Conservation (phyloP, 2,797 vertebrate genomes). For the Bovichtus diacanthus region DNA sequence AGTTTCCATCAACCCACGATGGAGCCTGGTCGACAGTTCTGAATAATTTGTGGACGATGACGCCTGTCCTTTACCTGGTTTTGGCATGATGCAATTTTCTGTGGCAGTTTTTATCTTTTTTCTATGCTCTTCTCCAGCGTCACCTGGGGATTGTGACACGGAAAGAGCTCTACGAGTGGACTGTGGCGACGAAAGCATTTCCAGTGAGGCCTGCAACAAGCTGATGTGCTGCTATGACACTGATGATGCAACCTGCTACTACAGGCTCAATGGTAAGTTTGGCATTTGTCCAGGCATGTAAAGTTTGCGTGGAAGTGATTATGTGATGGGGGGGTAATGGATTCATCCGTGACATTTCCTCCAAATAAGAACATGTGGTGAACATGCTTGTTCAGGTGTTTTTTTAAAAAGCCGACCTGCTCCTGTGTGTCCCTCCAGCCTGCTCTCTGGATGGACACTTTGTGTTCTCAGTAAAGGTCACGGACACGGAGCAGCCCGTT, state of each 20-base stretch:
- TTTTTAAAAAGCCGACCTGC: background rate
- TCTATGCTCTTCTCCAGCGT: slow-evolving; percentile 48
- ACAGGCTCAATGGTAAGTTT: slow-evolving; percentile 73
- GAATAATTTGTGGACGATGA: background rate
- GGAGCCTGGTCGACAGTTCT: background rate
- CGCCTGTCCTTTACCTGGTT: background rate
- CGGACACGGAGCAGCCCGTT: slow-evolving; percentile 51
- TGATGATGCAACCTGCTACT: slow-evolving; percentile 63
- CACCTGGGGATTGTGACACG: slow-evolving; percentile 55
- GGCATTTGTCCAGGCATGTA: background rate
- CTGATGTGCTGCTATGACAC: slow-evolving; percentile 77
- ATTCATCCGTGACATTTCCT: background rate
- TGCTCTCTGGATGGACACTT: slow-evolving; percentile 82
- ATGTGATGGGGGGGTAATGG: background rate
- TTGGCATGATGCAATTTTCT: background rate
- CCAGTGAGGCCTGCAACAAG: slow-evolving; percentile 59
- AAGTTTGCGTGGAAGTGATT: no score
- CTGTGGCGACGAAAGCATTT: slow-evolving; percentile 64
- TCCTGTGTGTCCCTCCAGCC: slow-evolving; percentile 47
- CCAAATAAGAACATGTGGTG: background rate
- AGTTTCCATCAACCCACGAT: background rate
- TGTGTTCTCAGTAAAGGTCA: slow-evolving; percentile 75
- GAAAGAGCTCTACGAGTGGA: slow-evolving; percentile 53
- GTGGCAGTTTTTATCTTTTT: no score
- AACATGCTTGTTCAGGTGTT: background rate